Conservation (phyloP, 1,140 invertebrate species). For the Hylaeus anthracinus region DNA sequence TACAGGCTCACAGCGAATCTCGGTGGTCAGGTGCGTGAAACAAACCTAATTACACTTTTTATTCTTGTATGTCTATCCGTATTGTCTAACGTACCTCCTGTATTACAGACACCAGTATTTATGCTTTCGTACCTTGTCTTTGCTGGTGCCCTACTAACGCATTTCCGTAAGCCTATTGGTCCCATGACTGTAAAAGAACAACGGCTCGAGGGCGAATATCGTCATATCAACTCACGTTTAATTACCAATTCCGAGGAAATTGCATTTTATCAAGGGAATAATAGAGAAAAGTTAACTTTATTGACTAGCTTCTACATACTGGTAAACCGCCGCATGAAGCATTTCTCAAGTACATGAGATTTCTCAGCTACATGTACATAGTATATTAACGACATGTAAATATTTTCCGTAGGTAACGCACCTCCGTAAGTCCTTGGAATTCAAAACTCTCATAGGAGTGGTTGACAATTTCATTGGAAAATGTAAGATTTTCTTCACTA, state of each 20-base stretch:
- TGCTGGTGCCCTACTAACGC: conserved; percentile 90
- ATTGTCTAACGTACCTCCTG: not conserved
- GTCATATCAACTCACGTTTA: conserved; percentile 97
- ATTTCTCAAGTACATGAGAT: not conserved
- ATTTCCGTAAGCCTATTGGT: conserved; percentile 92
- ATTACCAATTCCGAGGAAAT: conserved; percentile 99
- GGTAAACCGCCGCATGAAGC: conserved; percentile 80
- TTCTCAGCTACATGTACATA: not conserved
- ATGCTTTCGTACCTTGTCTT: conserved; percentile 93
- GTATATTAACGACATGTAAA: no score
- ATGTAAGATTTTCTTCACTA: conserved; percentile 83
- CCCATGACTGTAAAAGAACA: conserved; percentile 96
- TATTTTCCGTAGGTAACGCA: conserved; percentile 84
- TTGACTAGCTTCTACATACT: conserved; percentile 94
- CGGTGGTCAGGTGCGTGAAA: conserved; percentile 86
- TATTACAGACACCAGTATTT: conserved; percentile 88
- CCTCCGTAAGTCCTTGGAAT: conserved; percentile 93
- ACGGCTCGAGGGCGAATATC: conserved; percentile 97
- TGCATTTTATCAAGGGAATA: conserved; percentile 97
- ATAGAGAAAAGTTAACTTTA: conserved; percentile 93
- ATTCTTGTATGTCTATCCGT: not conserved
- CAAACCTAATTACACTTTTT: not conserved
- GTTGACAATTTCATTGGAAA: conserved; percentile 98
- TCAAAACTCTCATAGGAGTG: conserved; percentile 95
- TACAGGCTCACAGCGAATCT: conserved; percentile 93